Conservation (phyloP, 2,797 vertebrate genomes). For the Myoxocephalus aenaeus region DNA sequence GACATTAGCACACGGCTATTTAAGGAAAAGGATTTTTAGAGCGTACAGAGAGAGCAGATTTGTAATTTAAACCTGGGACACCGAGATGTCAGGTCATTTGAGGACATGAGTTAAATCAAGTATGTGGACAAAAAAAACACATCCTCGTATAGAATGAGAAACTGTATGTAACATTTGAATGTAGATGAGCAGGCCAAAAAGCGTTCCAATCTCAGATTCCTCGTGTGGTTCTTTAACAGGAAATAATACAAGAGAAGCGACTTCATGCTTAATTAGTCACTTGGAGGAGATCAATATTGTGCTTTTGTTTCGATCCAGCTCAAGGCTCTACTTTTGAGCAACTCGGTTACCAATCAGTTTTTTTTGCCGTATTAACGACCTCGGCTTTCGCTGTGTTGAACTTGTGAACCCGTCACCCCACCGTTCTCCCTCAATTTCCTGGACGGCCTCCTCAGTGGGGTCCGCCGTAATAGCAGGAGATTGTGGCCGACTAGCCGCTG, state of each 20-base stretch:
- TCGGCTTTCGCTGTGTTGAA: slow-evolving; percentile 56
- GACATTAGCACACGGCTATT: slow-evolving; percentile 62
- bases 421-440: slow-evolving; percentile 60
- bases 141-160: background rate
- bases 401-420: slow-evolving; percentile 66
- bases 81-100: background rate
- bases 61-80: slow-evolving; percentile 39
- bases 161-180: slow-evolving; percentile 5
- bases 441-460: slow-evolving; percentile 56
- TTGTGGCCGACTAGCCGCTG: slow-evolving; percentile 55
- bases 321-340: slow-evolving; percentile 24
- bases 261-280: slow-evolving; percentile 18
- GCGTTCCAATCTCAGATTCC: background rate
- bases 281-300: slow-evolving; percentile 30
- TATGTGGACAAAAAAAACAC: background rate
- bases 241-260: slow-evolving; percentile 7
- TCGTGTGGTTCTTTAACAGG: background rate
- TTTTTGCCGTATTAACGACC: slow-evolving; percentile 46
- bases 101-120: slow-evolving; percentile 32
- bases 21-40: slow-evolving; percentile 43
- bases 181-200: background rate
- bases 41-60: slow-evolving; percentile 2
- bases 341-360: slow-evolving; percentile 33
- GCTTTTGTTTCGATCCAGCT: slow-evolving; percentile 19
- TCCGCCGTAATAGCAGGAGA: slow-evolving; percentile 68